phyloP scores from a whole-genome alignment of 1,140 invertebrate genomes.

The Zeugodacus cucurbitae region DNA sequence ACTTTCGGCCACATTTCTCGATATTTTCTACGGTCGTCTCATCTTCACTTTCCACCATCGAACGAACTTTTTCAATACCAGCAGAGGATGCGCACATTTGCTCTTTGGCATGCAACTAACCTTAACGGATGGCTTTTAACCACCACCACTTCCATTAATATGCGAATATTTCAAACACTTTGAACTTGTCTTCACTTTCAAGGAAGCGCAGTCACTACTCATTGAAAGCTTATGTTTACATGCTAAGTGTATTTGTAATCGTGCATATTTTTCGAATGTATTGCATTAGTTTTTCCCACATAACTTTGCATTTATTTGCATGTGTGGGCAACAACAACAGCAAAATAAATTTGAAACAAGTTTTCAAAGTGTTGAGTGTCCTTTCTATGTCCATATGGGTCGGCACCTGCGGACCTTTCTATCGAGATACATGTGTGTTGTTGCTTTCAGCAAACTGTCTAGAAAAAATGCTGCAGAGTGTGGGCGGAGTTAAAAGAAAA shows the following conservation, averaged over 20 bases:
- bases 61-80: too few relatives aligned
- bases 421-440: not conserved
- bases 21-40: too few relatives aligned
- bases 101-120: not conserved
- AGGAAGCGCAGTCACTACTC: not conserved
- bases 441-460: not conserved
- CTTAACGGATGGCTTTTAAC: not conserved
- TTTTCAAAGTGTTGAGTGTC: not conserved
- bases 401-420: not conserved
- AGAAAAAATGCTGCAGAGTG: not conserved
- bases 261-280: not conserved
- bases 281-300: conserved; percentile 26
- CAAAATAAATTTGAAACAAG: not conserved
- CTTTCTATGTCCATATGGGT: not conserved
- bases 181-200: not conserved
- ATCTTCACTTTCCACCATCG: too few relatives aligned
- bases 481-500: conserved; percentile 20
- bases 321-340: not conserved
- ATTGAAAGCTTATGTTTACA: not conserved
- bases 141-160: not conserved
- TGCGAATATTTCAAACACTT: not conserved
- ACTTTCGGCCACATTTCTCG: too few relatives aligned
- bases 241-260: not conserved
- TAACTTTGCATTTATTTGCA: conserved; percentile 19
- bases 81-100: too few relatives aligned